Evolutionary conservation across 2,797 vertebrate species (phyloP), one percentile per base, ranked within the genome.

Genomic region (Oreonectes daqikongensis): DNA sequence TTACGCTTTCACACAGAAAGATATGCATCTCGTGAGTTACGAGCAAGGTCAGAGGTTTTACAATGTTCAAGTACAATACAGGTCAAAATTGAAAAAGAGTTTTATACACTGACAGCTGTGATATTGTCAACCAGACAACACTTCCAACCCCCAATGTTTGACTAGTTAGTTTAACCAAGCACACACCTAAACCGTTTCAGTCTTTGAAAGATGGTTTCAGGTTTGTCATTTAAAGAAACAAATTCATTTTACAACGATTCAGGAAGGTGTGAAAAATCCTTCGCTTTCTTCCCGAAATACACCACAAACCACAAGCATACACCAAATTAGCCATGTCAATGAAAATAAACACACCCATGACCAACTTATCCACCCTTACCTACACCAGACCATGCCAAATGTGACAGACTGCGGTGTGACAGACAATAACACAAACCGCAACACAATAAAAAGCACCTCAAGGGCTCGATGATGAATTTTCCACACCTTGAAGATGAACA

Each of bases 11-110:
- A 14, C 4, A 40, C 7, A 22, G 22, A 55, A 55, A 57, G 0
- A 55, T 30, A 17, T 35, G 1, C 20, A 24, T 44, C 22, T 26
- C 20, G 50, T 28, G 15, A 59, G 59, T 63, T 28, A 69, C 32
- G 50, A 64, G 14, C 71, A 83, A 72, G 75, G 53, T 72, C 38
- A 38, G 0, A 5, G n/a, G 26, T 14, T 24, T 46, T 24, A n/a
- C 18, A 7, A 18, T n/a, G 46, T n/a, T 50, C 18, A 50, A 50
- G 7, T 6, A 50, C 18, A 8, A 50, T 35, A 35, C 35, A 32
- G 5, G 30, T 32, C 30, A 50, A 50, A 18, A 20, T n/a, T n/a
- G n/a, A n/a, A n/a, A n/a, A n/a, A n/a, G n/a, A n/a, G 8, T 50
- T 50, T 50, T 7, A 10, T 10, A 50, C 8, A 18, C 55, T 60